Conservation (phyloP, 2,888 invertebrate species). For the Cheilosia impressa region DNA sequence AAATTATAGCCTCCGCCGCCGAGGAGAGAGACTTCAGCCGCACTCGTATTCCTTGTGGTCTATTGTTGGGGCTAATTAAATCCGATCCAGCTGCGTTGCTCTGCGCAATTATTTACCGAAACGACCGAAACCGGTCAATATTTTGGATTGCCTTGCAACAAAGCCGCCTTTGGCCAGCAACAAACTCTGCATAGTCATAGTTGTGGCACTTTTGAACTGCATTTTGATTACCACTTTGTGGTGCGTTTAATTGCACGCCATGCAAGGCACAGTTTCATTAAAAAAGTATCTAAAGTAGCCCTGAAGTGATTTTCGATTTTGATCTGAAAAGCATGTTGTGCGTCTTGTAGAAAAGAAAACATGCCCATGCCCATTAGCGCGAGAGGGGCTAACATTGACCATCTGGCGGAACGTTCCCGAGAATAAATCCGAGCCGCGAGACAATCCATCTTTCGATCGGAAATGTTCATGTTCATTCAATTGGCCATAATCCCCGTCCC, state of each 20-base stretch:
- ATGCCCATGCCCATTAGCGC: slow-evolving; percentile 32
- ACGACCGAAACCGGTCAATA: slow-evolving; percentile 5
- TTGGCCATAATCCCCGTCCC: slow-evolving; percentile 52
- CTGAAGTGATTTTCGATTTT: slow-evolving; percentile 33
- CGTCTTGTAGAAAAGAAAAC: slow-evolving; percentile 17
- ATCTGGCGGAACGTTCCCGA: slow-evolving; percentile 39
- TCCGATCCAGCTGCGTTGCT: slow-evolving; percentile 49
- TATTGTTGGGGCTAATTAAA: slow-evolving; percentile 72
- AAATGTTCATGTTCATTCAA: slow-evolving; percentile 38
- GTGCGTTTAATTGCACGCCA: slow-evolving; percentile 33
- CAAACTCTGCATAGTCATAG: slow-evolving; percentile 48
- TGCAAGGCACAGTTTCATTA: slow-evolving; percentile 29
- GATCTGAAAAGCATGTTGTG: slow-evolving; percentile 23
- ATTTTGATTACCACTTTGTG: slow-evolving; percentile 73
- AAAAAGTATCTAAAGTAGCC: slow-evolving; percentile 32
- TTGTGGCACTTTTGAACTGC: slow-evolving; percentile 59
- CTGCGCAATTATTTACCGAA: slow-evolving; percentile 10
- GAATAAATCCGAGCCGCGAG: slow-evolving; percentile 41
- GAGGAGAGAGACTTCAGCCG: not conserved
- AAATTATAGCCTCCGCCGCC: slow-evolving; percentile 46
- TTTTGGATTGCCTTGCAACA: slow-evolving; percentile 42
- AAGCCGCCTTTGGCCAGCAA: slow-evolving; percentile 6
- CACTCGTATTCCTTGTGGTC: slow-evolving; percentile 38
- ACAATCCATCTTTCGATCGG: slow-evolving; percentile 14
- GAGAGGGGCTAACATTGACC: slow-evolving; percentile 33